Evolutionary conservation across 2,797 vertebrate species (phyloP).

Genomic region (Oryzias sinensis): DNA sequence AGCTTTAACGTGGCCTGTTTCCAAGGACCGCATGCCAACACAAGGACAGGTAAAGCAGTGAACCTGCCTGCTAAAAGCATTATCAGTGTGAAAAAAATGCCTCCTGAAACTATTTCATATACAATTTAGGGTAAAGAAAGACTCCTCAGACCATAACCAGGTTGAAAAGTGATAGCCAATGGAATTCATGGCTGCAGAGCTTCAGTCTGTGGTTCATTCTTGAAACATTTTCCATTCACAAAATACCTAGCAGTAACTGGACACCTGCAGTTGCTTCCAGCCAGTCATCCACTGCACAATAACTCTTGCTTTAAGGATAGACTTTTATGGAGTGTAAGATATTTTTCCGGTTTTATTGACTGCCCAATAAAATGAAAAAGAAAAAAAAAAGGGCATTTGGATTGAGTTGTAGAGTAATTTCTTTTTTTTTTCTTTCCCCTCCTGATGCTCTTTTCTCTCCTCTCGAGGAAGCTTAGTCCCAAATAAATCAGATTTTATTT

Average conservation of each 20-base stretch:
- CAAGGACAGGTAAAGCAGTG: too few species aligned
- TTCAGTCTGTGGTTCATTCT: constrained; percentile 24
- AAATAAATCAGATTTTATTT: constrained; percentile 63
- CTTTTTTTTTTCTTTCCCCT: constrained; percentile 43
- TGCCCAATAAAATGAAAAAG: too few species aligned
- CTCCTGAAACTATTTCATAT: constrained; percentile 18
- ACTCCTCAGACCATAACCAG: constrained; percentile 15
- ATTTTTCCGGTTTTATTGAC: too few species aligned
- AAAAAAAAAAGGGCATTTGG: neutral
- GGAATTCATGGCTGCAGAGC: constrained; percentile 33
- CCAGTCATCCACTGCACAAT: constrained; percentile 29
- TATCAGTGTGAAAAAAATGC: too few species aligned
- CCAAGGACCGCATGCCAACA: too few species aligned
- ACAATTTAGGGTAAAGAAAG: constrained; percentile 20
- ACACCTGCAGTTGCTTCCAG: constrained; percentile 44
- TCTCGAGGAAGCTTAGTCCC: constrained; percentile 50
- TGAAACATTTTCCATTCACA: constrained; percentile 38
- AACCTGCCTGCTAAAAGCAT: too few species aligned
- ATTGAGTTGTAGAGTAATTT: constrained; percentile 1
- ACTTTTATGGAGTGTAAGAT: too few species aligned
- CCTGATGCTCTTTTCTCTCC: constrained; percentile 39
- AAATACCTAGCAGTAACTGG: constrained; percentile 24
- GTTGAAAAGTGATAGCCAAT: constrained; percentile 34
- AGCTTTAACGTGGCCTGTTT: too few species aligned
- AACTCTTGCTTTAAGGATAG: constrained; percentile 44